Percentiles rank a stretch among this genome's conserved stretches.
Evolutionary conservation across 2,113 vertebrate genomes (phyloP).

Genomic region (Caranx melampygus): DNA sequence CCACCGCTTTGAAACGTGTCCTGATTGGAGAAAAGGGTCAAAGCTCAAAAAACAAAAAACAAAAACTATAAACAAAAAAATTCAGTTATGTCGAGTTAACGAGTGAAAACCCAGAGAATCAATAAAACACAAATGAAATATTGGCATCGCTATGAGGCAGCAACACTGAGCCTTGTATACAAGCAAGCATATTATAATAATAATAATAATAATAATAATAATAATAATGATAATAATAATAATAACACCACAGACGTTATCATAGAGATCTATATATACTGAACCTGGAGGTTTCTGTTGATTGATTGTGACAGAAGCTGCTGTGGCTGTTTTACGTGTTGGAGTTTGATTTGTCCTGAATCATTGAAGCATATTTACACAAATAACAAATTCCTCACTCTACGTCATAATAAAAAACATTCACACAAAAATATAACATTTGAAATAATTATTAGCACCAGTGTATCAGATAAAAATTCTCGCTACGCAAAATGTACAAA

Average conservation of each 20-base stretch:
- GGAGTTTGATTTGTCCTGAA: conserved; percentile 79
- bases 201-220: conserved; percentile 47
- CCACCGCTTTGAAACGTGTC: conserved; percentile 17
- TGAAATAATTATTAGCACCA: conserved; percentile 99
- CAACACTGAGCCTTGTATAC: conserved; percentile 68
- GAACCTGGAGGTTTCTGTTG: conserved; percentile 74
- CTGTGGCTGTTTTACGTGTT: conserved; percentile 59
- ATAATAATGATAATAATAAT: conserved; percentile 19
- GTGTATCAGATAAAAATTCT: conserved; percentile 97
- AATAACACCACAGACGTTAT: conserved; percentile 70
- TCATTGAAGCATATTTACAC: conserved; percentile 91
- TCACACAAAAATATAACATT: conserved; percentile 99
- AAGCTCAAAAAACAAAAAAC: conserved; percentile 26
- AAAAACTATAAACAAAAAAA: background rate
- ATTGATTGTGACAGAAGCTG: conserved; percentile 66
- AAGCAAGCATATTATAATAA: conserved; percentile 74
- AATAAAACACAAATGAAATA: conserved; percentile 68
- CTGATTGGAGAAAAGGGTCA: conserved; percentile 44
- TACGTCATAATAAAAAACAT: conserved; percentile 91
- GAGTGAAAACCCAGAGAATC: conserved; percentile 62
- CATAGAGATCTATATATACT: conserved; percentile 71
- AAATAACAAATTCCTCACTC: conserved; percentile 89
- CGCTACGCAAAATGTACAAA: conserved; percentile 93
- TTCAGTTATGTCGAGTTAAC: conserved; percentile 44
- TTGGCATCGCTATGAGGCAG: conserved; percentile 71